Evolutionary conservation across 2,888 invertebrate genomes (phyloP).

Genomic region (Callinectes sapidus): DNA sequence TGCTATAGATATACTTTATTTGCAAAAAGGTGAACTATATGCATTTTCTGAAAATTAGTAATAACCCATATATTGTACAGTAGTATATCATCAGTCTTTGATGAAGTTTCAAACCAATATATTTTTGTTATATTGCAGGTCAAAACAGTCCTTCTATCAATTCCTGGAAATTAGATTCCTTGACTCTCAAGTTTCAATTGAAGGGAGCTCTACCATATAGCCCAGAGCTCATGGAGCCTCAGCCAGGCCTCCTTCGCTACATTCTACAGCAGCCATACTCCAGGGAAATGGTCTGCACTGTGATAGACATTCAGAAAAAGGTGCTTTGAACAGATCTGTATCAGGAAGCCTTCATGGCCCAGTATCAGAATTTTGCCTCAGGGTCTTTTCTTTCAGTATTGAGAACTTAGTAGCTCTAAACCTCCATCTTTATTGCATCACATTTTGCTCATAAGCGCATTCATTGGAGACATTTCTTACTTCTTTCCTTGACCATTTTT

Average conservation of each 20-base stretch:
- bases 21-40: background rate
- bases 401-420: too few species aligned
- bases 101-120: background rate
- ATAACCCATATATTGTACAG: background rate
- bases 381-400: background rate
- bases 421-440: too few species aligned
- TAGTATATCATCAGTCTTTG: background rate
- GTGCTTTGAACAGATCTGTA: slow-evolving; percentile 75
- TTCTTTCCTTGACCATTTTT: background rate
- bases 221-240: slow-evolving; percentile 90
- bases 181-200: slow-evolving; percentile 83
- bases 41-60: background rate
- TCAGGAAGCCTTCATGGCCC: background rate
- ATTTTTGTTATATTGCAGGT: slow-evolving; percentile 47
- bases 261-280: slow-evolving; percentile 96
- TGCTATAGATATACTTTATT: too few species aligned
- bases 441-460: too few species aligned
- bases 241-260: slow-evolving; percentile 89
- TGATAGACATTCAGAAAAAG: slow-evolving; percentile 95
- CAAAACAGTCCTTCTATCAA: slow-evolving; percentile 79
- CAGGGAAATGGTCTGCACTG: slow-evolving; percentile 95
- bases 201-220: slow-evolving; percentile 91
- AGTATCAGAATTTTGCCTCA: too few species aligned
- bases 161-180: slow-evolving; percentile 94
- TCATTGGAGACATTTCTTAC: background rate